These are phyloP conservation scores for Stomatorhinus ivindoensis DNA, from an alignment of 2,113 vertebrate species.

Conservation along the genomic window DNA sequence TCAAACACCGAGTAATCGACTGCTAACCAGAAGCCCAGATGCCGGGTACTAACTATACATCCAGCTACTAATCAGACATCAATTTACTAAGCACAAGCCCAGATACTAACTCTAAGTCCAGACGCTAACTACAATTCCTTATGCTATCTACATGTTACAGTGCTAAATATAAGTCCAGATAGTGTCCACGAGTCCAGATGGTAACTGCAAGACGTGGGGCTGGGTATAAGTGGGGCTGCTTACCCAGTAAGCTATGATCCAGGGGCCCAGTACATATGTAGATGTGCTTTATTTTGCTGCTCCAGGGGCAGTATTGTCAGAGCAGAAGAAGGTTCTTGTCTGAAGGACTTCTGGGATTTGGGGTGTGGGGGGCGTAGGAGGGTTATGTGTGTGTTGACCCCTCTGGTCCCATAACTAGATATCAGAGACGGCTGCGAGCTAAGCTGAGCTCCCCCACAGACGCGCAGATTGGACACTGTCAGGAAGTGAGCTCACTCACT, in stretches of 20 bases:
- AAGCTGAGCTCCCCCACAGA: slow-evolving; percentile 67
- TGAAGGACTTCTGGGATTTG: slow-evolving; percentile 48
- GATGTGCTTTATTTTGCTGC: slow-evolving; percentile 95
- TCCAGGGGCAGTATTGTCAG: slow-evolving; percentile 74
- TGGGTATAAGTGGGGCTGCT: slow-evolving; percentile 97
- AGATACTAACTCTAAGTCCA: background rate
- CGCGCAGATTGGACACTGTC: slow-evolving; percentile 85
- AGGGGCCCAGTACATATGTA: slow-evolving; percentile 98
- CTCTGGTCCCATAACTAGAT: slow-evolving; percentile 92
- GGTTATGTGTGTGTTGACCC: slow-evolving; percentile 27
- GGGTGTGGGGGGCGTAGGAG: background rate
- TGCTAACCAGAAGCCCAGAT: background rate
- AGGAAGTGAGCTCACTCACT: slow-evolving; percentile 94
- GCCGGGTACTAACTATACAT: background rate
- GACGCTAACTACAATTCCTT: background rate
- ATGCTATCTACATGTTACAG: background rate
- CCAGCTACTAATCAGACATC: background rate
- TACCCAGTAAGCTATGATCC: slow-evolving; percentile 99
- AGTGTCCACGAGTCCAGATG: background rate
- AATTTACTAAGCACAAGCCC: background rate
- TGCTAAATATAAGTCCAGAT: background rate
- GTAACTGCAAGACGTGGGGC: slow-evolving; percentile 34
- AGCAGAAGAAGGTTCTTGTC: slow-evolving; percentile 56
- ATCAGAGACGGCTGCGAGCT: slow-evolving; percentile 79
- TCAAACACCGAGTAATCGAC: background rate